Evolutionary conservation across 2,113 vertebrate genomes (phyloP), one percentile per base, ranked within the genome.

Genomic region (Forbesichthys agassizii): DNA sequence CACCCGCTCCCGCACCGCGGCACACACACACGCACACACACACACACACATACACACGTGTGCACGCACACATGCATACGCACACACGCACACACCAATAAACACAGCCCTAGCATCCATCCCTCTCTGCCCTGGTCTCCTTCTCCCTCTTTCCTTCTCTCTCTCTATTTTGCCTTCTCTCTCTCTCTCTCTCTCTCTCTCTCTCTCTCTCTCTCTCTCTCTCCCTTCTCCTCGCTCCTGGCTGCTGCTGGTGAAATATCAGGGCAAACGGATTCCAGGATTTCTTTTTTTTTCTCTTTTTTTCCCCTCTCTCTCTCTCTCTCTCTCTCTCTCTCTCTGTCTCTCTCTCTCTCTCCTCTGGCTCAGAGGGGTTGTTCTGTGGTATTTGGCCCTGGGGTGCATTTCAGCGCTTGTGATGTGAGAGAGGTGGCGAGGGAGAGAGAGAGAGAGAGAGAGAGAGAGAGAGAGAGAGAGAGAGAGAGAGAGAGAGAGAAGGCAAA

Each of bases 371-470:
- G 88, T 90, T 91, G 91, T 93, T 92, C 90, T 88, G 84, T 90
- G 90, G 91, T 88, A 93, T 93, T 93, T 92, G 92, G 93, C 91
- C 93, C 93, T 88, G 91, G 92, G 93, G 92, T 93, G 91, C 90
- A 90, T 93, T 93, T 93, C 88, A 90, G 80, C 74, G 82, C 87
- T 88, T 91, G 86, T 87, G 88, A 91, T 90, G 90, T 89, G 86
- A 86, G 83, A 86, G 85, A 88, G 83, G 77, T 82, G 76, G 86
- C 67, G 78, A 83, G 75, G 78, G 82, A 83, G 71, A 81, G 76
- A 72, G 55, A 83, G 71, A 81, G 76, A 72, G 55, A 79, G 77
- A 81, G 27, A 73, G 80, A 68, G 66, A 65, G 49, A 73, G 58
- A 74, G 80, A 62, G 46, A 66, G 33, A 66, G 10, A 66, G 8